Conservation (phyloP, 2,888 invertebrate species). For the Philopedon plagiatum region DNA sequence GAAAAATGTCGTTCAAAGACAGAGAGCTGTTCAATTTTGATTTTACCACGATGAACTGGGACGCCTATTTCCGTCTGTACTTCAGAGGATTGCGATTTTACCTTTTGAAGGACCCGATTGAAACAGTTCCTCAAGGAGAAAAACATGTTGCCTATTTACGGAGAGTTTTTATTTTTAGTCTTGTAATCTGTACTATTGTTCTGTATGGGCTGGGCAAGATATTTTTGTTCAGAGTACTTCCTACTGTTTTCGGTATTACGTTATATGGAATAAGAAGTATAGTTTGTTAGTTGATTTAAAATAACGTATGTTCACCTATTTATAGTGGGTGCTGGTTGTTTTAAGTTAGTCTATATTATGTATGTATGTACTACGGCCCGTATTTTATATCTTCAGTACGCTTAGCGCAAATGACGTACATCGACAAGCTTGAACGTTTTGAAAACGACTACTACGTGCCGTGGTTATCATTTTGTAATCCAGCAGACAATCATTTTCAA, state of each 20-base stretch:
- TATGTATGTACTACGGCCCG: no score
- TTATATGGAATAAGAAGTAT: conserved; percentile 2
- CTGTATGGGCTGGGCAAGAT: conserved; percentile 32
- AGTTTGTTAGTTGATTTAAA: not conserved
- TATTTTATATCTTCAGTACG: no score
- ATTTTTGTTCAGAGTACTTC: conserved; percentile 32
- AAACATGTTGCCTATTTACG: conserved; percentile 1
- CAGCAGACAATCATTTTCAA: no score
- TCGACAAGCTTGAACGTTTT: no score
- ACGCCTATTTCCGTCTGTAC: conserved; percentile 78
- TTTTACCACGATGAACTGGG: conserved; percentile 82
- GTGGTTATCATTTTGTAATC: no score
- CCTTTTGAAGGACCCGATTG: conserved; percentile 78
- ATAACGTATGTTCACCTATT: no score
- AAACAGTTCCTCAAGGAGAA: conserved; percentile 30
- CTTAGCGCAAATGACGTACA: no score
- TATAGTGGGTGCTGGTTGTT: no score
- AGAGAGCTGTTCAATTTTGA: conserved; percentile 76
- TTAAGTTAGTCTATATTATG: no score
- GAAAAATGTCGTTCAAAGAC: conserved; percentile 73
- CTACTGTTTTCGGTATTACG: conserved; percentile 21
- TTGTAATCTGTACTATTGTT: not conserved
- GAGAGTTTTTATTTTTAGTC: not conserved
- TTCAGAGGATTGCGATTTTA: conserved; percentile 82
- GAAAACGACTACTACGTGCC: no score